Evolutionary conservation across 2,113 vertebrate genomes (phyloP), one percentile per base, ranked within the genome.

Genomic region (Stegastes partitus): DNA sequence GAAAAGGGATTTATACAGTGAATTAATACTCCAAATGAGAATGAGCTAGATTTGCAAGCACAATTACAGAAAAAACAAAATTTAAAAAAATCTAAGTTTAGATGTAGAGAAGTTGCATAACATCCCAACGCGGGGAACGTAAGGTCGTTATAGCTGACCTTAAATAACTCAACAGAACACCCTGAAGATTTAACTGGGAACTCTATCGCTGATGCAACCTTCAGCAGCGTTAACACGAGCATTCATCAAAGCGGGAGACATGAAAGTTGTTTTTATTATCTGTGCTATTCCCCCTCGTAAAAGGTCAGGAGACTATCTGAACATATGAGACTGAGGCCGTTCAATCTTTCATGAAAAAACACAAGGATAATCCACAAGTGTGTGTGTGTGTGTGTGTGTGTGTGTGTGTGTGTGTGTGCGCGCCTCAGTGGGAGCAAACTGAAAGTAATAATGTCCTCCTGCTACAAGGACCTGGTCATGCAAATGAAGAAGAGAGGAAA

Each of bases 361-460:
- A 23, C 53, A 74, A 77, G 64, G 45, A 79, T 45, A 47, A 37
- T 50, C 15, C 0, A 26, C 11, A 26, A 34, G 22, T 49, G 21
- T 73, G 31, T 54, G 65, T 68, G 61, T 64, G 16, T 47, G 61
- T 62, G 47, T 49, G 39, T 42, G 39, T 42, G 39, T 42, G 39
- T 42, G 39, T 42, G 53, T 44, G 16, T 0, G 51, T 15, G 23
- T 9, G 57, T 26, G 22, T 16, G 15, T 49, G n/a, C 10, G 28
- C 42, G 14, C 26, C 11, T 8, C 25, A 55, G 42, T 31, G 16
- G 2, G 23, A 68, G 31, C 16, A 26, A 50, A 49, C 23, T 18
- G 16, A 34, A 50, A 21, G 15, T 50, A 18, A 47, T 45, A 10
- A 2, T 1, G 5, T 12, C 3, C 1, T 26, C 25, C 56, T 0